Percentiles rank a stretch among this genome's conserved stretches.
Evolutionary conservation across 37 sponge, comb jelly and placozoan species (phyloP).

Genomic region (Cliona cf. orientalis): DNA sequence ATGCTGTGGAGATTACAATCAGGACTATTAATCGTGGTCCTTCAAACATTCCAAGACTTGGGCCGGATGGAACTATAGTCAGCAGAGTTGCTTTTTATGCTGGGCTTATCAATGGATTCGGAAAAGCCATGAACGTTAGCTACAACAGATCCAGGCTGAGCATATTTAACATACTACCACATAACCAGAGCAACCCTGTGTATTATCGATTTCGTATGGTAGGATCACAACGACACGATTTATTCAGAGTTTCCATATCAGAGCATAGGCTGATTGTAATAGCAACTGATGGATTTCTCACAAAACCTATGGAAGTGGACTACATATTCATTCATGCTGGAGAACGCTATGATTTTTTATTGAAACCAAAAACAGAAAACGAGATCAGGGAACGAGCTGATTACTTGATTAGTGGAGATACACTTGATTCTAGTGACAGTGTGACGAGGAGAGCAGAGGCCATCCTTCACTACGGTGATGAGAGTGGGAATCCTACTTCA

Average conservation of each 20-base stretch:
- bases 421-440: slow-evolving; percentile 43
- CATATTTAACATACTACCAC: slow-evolving; percentile 30
- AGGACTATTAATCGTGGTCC: too few species aligned
- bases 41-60: too few species aligned
- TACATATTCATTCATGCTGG: slow-evolving; percentile 70
- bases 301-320: slow-evolving; percentile 56
- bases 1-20: too few species aligned
- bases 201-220: slow-evolving; percentile 72
- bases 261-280: slow-evolving; percentile 68
- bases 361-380: slow-evolving; percentile 21
- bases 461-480: too few species aligned
- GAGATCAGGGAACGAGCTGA: slow-evolving; percentile 9
- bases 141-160: slow-evolving; percentile 23
- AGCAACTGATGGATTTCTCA: slow-evolving; percentile 66
- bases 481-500: too few species aligned
- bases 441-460: background rate
- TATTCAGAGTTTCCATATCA: slow-evolving; percentile 62
- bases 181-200: background rate
- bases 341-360: slow-evolving; percentile 78
- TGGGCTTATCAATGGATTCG: slow-evolving; percentile 69
- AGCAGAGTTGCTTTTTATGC: slow-evolving; percentile 54
- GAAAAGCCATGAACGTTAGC: slow-evolving; percentile 23
- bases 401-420: slow-evolving; percentile 57
- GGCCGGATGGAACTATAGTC: too few species aligned
- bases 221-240: slow-evolving; percentile 55